A percentile compares a stretch with the other conserved stretches of the same genome.
Conservation (phyloP, 2,113 vertebrate genomes). For the Mastomys coucha region DNA sequence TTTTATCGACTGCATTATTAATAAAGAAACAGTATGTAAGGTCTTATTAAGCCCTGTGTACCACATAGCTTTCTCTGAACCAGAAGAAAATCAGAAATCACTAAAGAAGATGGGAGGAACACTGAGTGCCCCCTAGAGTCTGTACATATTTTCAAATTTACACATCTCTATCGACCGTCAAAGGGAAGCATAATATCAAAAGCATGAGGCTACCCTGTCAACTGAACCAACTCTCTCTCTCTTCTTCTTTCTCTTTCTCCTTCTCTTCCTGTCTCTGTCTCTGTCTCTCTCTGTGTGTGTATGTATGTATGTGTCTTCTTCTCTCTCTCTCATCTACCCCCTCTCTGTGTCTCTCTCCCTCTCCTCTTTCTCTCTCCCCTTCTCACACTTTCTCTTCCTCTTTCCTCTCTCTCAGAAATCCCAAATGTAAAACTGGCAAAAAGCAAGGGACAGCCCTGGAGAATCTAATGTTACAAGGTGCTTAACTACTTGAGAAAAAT, state of each 20-base stretch:
- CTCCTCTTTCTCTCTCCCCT: accelerated
- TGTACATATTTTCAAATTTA: not conserved
- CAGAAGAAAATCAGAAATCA: not conserved
- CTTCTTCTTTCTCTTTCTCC: not conserved
- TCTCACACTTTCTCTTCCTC: not conserved
- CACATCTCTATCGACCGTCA: not conserved
- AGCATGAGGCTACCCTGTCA: not conserved
- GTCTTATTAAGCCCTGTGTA: not conserved
- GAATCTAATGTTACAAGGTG: not conserved
- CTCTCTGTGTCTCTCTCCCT: accelerated
- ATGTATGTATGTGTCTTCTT: accelerated
- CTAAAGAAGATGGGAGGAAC: not conserved
- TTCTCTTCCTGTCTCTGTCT: too few relatives aligned
- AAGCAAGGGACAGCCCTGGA: not conserved
- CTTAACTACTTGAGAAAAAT: not conserved
- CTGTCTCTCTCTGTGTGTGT: too few relatives aligned
- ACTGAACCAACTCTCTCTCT: not conserved
- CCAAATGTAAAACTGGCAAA: not conserved
- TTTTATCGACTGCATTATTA: not conserved
- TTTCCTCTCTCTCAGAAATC: not conserved
- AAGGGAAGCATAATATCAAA: not conserved
- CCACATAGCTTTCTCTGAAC: not conserved
- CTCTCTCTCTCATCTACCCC: not conserved
- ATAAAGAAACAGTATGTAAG: not conserved
- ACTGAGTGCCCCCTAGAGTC: not conserved